Conservation (phyloP, 1,140 invertebrate species). For the Zelostemma sp. region DNA sequence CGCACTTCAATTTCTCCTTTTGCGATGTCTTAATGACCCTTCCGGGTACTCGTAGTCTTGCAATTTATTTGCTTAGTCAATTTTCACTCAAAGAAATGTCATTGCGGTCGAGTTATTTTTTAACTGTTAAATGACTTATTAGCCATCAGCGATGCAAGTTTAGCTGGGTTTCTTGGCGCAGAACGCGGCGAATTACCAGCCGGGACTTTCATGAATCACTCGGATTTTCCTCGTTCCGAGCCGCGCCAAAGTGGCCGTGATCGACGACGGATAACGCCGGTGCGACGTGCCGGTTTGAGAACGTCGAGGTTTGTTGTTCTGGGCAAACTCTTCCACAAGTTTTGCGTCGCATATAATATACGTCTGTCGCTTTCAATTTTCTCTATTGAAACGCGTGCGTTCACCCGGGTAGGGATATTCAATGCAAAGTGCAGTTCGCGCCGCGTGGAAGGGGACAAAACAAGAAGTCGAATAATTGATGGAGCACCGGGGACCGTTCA, state of each 20-base stretch:
- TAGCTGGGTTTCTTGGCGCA: not conserved
- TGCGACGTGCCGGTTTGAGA: constrained; percentile 23
- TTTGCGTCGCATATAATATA: constrained; percentile 39
- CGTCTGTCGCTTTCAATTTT: constrained; percentile 39
- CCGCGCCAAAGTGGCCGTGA: not conserved
- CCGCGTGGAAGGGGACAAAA: constrained; percentile 12
- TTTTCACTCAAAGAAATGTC: no score
- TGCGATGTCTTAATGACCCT: no score
- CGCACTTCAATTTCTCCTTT: no score
- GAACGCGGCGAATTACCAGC: not conserved
- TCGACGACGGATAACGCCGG: not conserved
- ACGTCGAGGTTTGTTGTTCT: constrained; percentile 5
- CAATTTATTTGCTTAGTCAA: no score
- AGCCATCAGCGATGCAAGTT: constrained; percentile 11
- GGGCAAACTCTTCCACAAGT: constrained; percentile 29
- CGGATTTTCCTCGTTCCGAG: no score
- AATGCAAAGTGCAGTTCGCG: constrained; percentile 30
- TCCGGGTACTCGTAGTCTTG: no score
- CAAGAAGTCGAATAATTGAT: constrained; percentile 41
- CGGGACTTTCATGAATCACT: not conserved
- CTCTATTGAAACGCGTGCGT: constrained; percentile 21
- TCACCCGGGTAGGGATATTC: constrained; percentile 25
- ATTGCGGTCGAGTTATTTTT: no score
- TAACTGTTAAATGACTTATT: no score
- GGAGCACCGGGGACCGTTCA: constrained; percentile 39